Base-by-base conservation (phyloP, 2,797 vertebrate genomes). In the Coracias cyanogaster region DNA sequence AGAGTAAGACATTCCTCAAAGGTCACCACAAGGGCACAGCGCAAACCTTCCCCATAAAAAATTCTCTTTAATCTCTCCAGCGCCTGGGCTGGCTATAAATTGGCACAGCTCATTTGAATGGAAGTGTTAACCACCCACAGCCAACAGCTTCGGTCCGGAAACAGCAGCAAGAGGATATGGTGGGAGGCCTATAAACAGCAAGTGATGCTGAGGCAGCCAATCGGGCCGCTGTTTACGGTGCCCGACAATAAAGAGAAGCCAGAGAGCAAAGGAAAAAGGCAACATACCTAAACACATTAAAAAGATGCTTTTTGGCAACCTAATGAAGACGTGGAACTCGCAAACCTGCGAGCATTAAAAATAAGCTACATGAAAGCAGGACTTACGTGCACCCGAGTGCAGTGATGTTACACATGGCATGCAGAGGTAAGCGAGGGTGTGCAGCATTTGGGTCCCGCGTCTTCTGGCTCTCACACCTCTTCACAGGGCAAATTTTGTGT, bases 81-180 rank as follows among this genome's bases (percentile, higher is more conserved):
- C 2, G 88, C 89, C 92, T 86, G 87, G 70, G 96, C 90, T 89
- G 82, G 91, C 94, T 95, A 89, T 95, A 90, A 95, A 92, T 86
- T 92, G 95, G 96, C 96, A 91, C 95, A 91, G 93, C 93, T 96
- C 78, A 90, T 97, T 93, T 96, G 94, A 96, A 96, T 96, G 95
- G 96, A 96, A 97, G 95, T 61, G 84, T 95, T 91, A 97, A 95
- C 96, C 97, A 96, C 97, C 97, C 96, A 96, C 97, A 84, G 96
- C 96, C 96, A 93, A 83, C 97, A 96, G 97, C 96, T 92, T 94
- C 17, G 28, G 94, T 96, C 96, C 90, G 92, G 97, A 97, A 97
- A 96, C 94, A 94, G 97, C 96, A 96, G 96, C 95, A 71, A 96
- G 96, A 94, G 95, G 96, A 97, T 90, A 80, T 64, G 92, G 94